Percentiles rank a stretch among this genome's conserved stretches.
These are phyloP conservation scores for Antrozous pallidus DNA, from an alignment of 2,797 vertebrate species.

Conservation along the genomic window DNA sequence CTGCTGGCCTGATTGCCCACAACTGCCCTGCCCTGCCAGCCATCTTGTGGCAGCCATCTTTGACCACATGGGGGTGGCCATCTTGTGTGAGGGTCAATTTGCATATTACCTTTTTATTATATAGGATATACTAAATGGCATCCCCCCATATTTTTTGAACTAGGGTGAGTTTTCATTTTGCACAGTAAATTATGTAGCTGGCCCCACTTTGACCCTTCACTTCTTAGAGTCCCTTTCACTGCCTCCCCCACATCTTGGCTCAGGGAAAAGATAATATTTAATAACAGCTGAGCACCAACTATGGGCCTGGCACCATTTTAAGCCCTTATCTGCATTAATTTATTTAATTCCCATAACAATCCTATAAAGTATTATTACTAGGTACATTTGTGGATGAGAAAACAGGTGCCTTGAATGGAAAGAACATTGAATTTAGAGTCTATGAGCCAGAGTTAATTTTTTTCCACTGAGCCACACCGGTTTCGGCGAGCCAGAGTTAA, in stretches of 20 bases:
- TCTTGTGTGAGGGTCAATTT: too few species aligned
- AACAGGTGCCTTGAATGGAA: neutral
- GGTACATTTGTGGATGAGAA: neutral
- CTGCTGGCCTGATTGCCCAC: too few species aligned
- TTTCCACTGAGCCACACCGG: too few species aligned
- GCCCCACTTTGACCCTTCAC: neutral
- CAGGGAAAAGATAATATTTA: neutral
- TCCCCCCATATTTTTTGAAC: neutral
- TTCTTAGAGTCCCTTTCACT: neutral
- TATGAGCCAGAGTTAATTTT: neutral
- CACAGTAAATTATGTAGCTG: neutral
- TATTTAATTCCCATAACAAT: neutral
- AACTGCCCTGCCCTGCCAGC: too few species aligned
- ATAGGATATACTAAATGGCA: neutral
- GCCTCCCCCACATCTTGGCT: neutral
- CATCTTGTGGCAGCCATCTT: too few species aligned
- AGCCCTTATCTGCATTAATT: neutral
- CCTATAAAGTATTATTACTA: neutral
- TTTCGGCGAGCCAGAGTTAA: neutral
- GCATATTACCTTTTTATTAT: too few species aligned
- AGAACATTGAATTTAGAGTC: neutral
- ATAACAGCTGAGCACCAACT: neutral
- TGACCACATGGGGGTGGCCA: too few species aligned
- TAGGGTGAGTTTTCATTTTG: neutral
- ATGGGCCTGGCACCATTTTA: neutral